These are phyloP conservation scores for Procambarus clarkii DNA, from an alignment of 1,140 invertebrate genomes.

Conservation along the genomic window DNA sequence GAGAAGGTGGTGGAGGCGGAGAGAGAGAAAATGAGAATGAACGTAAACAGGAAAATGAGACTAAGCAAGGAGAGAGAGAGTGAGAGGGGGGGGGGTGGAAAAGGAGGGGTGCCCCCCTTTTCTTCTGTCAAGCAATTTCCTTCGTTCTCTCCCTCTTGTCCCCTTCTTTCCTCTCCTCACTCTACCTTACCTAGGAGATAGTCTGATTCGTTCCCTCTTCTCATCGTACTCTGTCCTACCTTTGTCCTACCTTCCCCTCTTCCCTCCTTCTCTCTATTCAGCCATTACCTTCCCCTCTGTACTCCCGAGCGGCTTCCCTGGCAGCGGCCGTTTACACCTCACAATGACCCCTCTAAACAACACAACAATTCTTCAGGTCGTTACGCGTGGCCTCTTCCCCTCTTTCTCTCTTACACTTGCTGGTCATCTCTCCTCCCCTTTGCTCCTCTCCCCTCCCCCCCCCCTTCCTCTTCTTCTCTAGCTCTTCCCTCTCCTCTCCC, in stretches of 20 bases:
- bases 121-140: background rate
- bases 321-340: background rate
- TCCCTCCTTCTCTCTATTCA: background rate
- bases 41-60: background rate
- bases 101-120: background rate
- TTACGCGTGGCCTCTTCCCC: background rate
- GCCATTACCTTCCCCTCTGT: background rate
- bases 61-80: background rate
- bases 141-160: background rate
- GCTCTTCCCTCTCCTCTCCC: no score
- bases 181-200: no score
- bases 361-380: background rate
- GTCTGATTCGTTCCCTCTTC: background rate
- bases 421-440: background rate
- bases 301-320: background rate
- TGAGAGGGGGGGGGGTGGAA: background rate
- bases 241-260: background rate
- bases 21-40: no score
- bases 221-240: background rate
- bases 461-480: no score
- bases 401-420: background rate
- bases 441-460: background rate
- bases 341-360: background rate
- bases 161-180: no score
- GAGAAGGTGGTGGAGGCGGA: background rate